Evolutionary conservation across 1,140 invertebrate genomes (phyloP).

Genomic region (Cotesia typhae): DNA sequence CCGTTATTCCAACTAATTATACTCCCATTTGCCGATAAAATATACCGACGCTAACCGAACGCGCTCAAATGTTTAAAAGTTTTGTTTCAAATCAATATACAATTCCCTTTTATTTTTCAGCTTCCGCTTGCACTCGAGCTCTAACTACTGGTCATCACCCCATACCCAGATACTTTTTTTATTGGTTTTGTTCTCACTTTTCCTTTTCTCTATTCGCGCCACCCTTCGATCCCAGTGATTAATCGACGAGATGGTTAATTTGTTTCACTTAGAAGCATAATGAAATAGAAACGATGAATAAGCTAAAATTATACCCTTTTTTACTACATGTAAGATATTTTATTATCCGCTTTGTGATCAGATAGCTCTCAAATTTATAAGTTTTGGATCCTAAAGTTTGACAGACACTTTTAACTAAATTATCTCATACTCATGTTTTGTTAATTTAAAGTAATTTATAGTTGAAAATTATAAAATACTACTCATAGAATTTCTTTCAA

Average conservation of each 20-base stretch:
- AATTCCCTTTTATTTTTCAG: constrained; percentile 3
- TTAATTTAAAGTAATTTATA: no score
- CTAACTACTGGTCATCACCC: constrained; percentile 13
- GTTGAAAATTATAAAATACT: no score
- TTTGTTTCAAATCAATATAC: background rate
- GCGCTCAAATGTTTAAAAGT: background rate
- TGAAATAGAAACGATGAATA: background rate
- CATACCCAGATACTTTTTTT: background rate
- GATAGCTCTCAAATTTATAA: no score
- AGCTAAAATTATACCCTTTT: background rate
- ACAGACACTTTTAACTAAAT: no score
- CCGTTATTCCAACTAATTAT: constrained; percentile 65
- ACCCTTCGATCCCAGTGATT: constrained; percentile 19
- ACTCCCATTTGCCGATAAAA: constrained; percentile 59
- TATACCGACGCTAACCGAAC: constrained; percentile 42
- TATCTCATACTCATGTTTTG: no score
- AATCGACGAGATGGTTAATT: background rate
- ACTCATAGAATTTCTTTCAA: no score
- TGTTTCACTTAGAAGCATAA: background rate
- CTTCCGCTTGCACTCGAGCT: background rate
- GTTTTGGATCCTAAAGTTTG: no score
- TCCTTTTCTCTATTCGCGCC: background rate
- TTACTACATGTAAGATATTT: background rate
- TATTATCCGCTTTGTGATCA: background rate
- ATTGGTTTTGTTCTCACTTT: background rate